Evolutionary conservation across 2,797 vertebrate species (phyloP).

Genomic region (Tangara arthus): DNA sequence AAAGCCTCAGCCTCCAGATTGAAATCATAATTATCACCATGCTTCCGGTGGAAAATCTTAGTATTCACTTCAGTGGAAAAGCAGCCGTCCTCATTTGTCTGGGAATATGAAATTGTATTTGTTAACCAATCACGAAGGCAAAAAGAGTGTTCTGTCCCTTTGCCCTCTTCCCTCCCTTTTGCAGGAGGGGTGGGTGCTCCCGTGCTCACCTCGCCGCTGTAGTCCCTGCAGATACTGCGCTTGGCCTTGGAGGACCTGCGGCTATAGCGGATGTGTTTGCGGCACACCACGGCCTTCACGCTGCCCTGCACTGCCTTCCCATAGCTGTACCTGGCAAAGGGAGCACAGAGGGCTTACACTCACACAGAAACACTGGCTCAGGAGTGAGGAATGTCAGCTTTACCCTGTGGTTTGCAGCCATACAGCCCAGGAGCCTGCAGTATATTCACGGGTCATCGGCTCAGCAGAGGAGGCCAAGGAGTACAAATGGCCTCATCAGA

Average conservation of each 20-base stretch:
- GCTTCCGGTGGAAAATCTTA: constrained; percentile 26
- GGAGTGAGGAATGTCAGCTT: not conserved
- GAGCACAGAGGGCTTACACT: not conserved
- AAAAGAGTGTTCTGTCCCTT: not conserved
- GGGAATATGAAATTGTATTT: not conserved
- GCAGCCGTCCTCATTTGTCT: constrained; percentile 40
- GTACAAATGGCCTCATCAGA: not conserved
- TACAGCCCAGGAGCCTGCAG: not conserved
- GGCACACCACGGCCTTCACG: constrained; percentile 29
- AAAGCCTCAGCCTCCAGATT: constrained; percentile 39
- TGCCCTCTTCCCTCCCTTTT: not conserved
- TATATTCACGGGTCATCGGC: not conserved
- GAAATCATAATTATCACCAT: constrained; percentile 32
- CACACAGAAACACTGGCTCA: not conserved
- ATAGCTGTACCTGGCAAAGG: constrained; percentile 37
- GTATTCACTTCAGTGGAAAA: constrained; percentile 23
- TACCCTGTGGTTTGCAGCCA: not conserved
- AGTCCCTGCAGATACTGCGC: constrained; percentile 21
- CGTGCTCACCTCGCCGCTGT: constrained; percentile 11
- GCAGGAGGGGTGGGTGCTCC: not conserved
- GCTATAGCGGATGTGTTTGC: not conserved
- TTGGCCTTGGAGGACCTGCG: constrained; percentile 12
- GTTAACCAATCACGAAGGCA: not conserved
- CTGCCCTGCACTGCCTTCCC: constrained; percentile 44
- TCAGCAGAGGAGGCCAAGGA: not conserved